Base-by-base conservation (phyloP, 2,113 vertebrate genomes). In the Caracal caracal region DNA sequence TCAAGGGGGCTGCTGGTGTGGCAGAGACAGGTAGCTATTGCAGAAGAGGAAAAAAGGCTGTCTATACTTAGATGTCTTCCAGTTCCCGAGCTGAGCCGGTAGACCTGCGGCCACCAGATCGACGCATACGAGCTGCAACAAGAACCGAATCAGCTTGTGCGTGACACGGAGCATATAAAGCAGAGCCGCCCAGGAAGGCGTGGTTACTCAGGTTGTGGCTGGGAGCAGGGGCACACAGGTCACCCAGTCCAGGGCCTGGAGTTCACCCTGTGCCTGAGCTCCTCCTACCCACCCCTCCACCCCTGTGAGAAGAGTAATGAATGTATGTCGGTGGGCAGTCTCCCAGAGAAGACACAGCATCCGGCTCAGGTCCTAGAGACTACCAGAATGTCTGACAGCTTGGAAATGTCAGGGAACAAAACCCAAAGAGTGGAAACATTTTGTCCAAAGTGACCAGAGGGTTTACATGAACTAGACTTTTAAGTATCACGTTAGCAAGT, bases 11-110 rank as follows among this genome's bases (percentile, higher is more conserved):
- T 93, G 95, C 85, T 56, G 68, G 73, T 70, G 26, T 71, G 97
- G 96, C 71, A 93, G 56, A 97, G 89, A 97, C 56, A 96, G 73
- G 97, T 68, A 95, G 84, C 90, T 70, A 9, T 73, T 94, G 98
- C 96, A 96, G 88, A 90, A 71, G 95, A 93, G 97, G 53, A 97
- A 78, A 81, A 97, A 73, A 84, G 40, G n/a, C 47, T 96, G 93
- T 98, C 95, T 98, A 97, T 99, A 99, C 99, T 99, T 99, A 97
- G 98, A 98, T 97, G 59, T 98, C 98, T 97, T 99, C 99, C 98
- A 98, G 98, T 97, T 99, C 99, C 66, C 97, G 96, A 95, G 99
- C 98, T 66, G 99, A 99, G 97, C 98, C 53, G 92, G 98, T 99
- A 98, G 99, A 98, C 91, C 99, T 99, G 98, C 98, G 97, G 97